These are phyloP conservation scores for Lordiphosa stackelbergi DNA, from an alignment of 1,140 invertebrate genomes.

Conservation along the genomic window DNA sequence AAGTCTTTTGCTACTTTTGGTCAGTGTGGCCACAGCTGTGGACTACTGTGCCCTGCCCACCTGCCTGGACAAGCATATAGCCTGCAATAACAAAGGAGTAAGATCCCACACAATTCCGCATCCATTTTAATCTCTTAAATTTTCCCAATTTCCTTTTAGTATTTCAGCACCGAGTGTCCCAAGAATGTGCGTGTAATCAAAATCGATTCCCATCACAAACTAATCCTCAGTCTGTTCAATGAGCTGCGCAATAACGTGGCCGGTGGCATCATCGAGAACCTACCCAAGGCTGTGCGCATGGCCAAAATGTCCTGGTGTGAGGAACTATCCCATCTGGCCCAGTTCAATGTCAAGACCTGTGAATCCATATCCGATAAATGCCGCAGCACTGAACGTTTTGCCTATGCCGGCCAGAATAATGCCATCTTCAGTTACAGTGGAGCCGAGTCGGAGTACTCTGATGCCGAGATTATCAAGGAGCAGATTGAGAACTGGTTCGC, in stretches of 20 bases:
- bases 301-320: slow-evolving; percentile 64
- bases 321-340: slow-evolving; percentile 42
- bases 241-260: slow-evolving; percentile 55
- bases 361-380: slow-evolving; percentile 47
- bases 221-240: slow-evolving; percentile 46
- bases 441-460: slow-evolving; percentile 41
- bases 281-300: slow-evolving; percentile 54
- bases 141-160: slow-evolving; percentile 11
- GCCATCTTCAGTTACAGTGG: slow-evolving; percentile 58
- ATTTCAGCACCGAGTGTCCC: slow-evolving; percentile 43
- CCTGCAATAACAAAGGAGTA: slow-evolving; percentile 60
- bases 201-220: slow-evolving; percentile 36
- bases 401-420: slow-evolving; percentile 54
- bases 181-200: slow-evolving; percentile 36
- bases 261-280: slow-evolving; percentile 31
- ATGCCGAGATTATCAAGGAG: slow-evolving; percentile 49
- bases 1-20: background rate
- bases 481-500: slow-evolving; percentile 57
- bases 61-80: slow-evolving; percentile 52
- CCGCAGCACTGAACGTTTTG: slow-evolving; percentile 57
- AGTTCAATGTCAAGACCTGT: slow-evolving; percentile 45
- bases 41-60: slow-evolving; percentile 55
- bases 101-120: background rate
- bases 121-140: no score
- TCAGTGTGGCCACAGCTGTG: slow-evolving; percentile 13